phyloP scores from a whole-genome alignment of 2,113 vertebrate species.

The Accipiter cooperii region DNA sequence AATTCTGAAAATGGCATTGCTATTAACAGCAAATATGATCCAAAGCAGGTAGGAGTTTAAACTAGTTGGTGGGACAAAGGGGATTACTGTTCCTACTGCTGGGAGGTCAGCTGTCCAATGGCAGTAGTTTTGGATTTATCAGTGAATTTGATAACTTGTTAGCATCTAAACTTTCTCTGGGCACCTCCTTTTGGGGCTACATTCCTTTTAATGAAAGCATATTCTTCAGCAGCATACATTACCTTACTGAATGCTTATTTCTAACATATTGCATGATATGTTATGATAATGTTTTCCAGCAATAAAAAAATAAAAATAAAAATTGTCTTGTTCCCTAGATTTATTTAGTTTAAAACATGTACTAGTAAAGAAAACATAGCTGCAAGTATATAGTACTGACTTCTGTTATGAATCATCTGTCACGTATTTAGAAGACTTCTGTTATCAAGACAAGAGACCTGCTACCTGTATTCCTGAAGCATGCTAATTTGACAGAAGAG shows the following conservation, averaged over 20 bases:
- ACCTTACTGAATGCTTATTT: background rate
- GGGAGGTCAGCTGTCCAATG: background rate
- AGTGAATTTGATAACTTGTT: background rate
- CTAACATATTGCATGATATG: background rate
- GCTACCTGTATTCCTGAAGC: background rate
- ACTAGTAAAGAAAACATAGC: background rate
- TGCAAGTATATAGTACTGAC: background rate
- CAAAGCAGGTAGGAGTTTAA: background rate
- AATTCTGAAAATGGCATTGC: background rate
- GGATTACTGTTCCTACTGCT: background rate
- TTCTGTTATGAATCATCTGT: background rate
- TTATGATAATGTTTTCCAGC: background rate
- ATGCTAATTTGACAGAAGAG: background rate
- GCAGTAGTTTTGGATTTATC: background rate
- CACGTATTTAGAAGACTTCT: background rate
- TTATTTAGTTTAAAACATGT: background rate
- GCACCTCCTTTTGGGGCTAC: background rate
- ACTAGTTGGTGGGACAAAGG: background rate
- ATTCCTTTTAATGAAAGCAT: background rate
- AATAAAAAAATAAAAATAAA: background rate
- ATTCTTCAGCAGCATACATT: background rate
- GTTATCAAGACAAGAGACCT: background rate
- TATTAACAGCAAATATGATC: background rate
- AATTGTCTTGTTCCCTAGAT: background rate
- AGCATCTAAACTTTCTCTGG: background rate